Percentiles rank a stretch among this genome's conserved stretches.
Conservation (phyloP, 2,113 vertebrate genomes). For the Hipposideros armiger region DNA sequence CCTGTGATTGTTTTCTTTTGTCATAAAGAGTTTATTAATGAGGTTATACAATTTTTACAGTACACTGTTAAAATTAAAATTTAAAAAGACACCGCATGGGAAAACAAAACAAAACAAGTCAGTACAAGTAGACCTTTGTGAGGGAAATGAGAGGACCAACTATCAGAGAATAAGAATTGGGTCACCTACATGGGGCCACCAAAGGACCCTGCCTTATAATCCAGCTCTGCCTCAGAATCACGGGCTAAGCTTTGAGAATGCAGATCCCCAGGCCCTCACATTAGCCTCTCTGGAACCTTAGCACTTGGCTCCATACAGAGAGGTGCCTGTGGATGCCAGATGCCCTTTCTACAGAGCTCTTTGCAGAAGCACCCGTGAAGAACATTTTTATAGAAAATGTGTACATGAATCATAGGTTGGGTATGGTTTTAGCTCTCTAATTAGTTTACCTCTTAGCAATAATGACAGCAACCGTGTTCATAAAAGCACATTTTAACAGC, state of each 20-base stretch:
- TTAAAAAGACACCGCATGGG: neutral
- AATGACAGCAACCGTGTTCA: slow-evolving; percentile 62
- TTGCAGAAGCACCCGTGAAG: neutral
- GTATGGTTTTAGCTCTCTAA: slow-evolving; percentile 75
- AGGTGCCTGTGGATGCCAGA: fast-evolving
- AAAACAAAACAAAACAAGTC: neutral
- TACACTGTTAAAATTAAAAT: slow-evolving; percentile 4
- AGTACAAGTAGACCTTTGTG: neutral
- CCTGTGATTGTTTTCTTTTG: neutral
- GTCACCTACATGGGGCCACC: fast-evolving
- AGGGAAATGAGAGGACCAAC: neutral
- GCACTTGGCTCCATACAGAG: neutral
- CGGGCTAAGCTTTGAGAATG: neutral
- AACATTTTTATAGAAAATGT: neutral
- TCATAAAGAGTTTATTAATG: neutral
- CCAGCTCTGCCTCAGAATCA: neutral
- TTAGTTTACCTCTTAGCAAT: slow-evolving; percentile 77
- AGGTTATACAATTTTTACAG: neutral
- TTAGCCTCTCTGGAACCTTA: no score
- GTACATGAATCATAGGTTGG: slow-evolving; percentile 3
- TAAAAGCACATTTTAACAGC: slow-evolving; percentile 66
- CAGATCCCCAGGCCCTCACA: neutral
- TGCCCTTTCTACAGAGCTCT: neutral
- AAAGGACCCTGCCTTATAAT: neutral
- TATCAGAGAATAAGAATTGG: neutral